Evolutionary conservation across 35 echinoderm and acorn worm genomes (phyloP).

Genomic region (Apostichopus parvimensis): DNA sequence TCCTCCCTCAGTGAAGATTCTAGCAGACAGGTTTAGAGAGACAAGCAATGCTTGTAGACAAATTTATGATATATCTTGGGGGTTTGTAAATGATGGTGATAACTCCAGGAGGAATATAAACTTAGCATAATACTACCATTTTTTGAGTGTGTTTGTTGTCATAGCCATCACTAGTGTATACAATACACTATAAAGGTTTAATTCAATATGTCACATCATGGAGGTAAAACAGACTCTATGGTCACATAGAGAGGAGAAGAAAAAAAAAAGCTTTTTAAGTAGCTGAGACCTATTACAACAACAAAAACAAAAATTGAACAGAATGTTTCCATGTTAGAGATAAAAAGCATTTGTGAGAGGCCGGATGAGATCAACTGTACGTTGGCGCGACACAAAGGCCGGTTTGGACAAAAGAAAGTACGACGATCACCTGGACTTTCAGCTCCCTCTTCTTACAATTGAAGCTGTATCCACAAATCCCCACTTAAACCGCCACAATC

Average conservation of each 20-base stretch:
- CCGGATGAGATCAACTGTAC: not conserved
- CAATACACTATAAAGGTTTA: conserved; percentile 8
- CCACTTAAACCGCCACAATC: too few species aligned
- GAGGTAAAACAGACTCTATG: not conserved
- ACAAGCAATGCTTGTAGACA: not conserved
- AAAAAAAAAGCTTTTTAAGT: not conserved
- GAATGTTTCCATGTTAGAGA: not conserved
- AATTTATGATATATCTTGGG: conserved; percentile 5
- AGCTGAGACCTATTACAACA: too few species aligned
- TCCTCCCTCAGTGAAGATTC: too few species aligned
- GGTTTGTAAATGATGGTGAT: not conserved
- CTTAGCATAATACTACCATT: not conserved
- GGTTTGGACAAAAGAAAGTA: not conserved
- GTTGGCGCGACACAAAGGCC: not conserved
- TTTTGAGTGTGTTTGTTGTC: not conserved
- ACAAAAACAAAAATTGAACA: too few species aligned
- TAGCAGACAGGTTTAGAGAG: not conserved
- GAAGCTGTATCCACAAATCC: too few species aligned
- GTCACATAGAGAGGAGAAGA: not conserved
- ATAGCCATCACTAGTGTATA: not conserved
- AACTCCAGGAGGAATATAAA: not conserved
- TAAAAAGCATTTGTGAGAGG: not conserved
- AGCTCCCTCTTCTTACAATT: too few species aligned
- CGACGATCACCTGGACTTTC: not conserved
- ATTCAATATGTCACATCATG: not conserved